Evolutionary conservation across 2,888 invertebrate genomes (phyloP).

Genomic region (Danaus chrysippus): DNA sequence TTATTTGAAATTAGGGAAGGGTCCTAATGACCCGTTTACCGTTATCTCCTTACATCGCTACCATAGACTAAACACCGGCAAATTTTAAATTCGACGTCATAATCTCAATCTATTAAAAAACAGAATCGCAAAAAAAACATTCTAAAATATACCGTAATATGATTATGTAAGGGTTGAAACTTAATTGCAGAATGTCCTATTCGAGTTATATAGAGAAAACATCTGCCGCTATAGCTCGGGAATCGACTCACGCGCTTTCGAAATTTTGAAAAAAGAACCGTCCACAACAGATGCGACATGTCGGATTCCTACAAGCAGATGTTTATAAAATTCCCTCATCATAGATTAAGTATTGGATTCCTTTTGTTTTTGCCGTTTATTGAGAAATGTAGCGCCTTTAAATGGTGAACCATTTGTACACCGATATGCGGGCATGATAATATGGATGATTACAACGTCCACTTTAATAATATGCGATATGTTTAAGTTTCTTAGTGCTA

Average conservation of each 20-base stretch:
- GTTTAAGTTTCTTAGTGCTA: background rate
- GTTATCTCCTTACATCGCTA: slow-evolving; percentile 66
- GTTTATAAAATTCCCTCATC: slow-evolving; percentile 74
- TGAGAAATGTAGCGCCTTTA: slow-evolving; percentile 67
- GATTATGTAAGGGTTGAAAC: slow-evolving; percentile 37
- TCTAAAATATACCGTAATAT: slow-evolving; percentile 34
- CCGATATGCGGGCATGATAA: slow-evolving; percentile 69
- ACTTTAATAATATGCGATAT: slow-evolving; percentile 24
- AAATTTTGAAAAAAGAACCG: slow-evolving; percentile 67
- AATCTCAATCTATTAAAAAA: slow-evolving; percentile 55
- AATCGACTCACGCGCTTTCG: slow-evolving; percentile 70
- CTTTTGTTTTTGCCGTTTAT: slow-evolving; percentile 65
- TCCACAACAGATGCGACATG: slow-evolving; percentile 74
- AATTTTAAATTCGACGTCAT: slow-evolving; percentile 74
- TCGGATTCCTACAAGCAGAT: slow-evolving; percentile 75
- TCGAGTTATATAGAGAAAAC: slow-evolving; percentile 41
- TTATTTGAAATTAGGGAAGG: slow-evolving; percentile 57
- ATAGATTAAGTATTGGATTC: slow-evolving; percentile 69
- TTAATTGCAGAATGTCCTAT: slow-evolving; percentile 19
- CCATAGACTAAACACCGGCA: slow-evolving; percentile 60
- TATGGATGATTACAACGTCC: slow-evolving; percentile 50
- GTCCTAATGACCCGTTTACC: slow-evolving; percentile 70
- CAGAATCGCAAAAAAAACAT: slow-evolving; percentile 20
- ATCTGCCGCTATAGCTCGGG: slow-evolving; percentile 65
- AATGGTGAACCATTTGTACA: slow-evolving; percentile 59